phyloP scores from a whole-genome alignment of 1,140 invertebrate species.

The Oryctes rhinoceros region DNA sequence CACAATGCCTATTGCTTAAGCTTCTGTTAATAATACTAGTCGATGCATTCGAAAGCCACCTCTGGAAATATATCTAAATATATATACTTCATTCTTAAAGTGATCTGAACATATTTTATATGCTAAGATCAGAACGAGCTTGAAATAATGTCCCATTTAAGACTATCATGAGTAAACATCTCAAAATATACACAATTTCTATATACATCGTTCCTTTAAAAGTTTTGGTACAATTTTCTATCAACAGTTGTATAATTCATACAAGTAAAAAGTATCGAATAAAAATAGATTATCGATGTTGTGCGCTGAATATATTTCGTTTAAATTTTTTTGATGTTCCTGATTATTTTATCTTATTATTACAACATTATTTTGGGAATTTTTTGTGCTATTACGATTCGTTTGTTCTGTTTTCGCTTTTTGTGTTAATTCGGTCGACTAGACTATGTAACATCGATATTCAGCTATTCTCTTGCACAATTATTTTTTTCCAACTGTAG shows the following conservation, averaged over 20 bases:
- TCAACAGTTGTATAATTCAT: background rate
- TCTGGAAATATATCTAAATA: background rate
- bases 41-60: background rate
- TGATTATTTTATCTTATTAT: background rate
- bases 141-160: constrained; percentile 4
- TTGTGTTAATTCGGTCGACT: background rate
- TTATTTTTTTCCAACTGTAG: too few species aligned
- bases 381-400: background rate
- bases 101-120: too few species aligned
- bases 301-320: background rate
- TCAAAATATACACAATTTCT: background rate
- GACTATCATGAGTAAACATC: background rate
- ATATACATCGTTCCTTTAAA: background rate
- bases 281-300: constrained; percentile 10
- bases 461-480: too few species aligned
- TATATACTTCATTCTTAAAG: background rate
- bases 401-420: background rate
- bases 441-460: too few species aligned
- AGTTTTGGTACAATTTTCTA: background rate
- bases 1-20: background rate
- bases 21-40: background rate
- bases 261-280: background rate
- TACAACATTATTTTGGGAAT: too few species aligned
- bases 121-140: too few species aligned
- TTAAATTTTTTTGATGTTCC: background rate